Evolutionary conservation across 2,888 invertebrate species (phyloP), one percentile per base, ranked within the genome.

Genomic region (Merodon equestris): DNA sequence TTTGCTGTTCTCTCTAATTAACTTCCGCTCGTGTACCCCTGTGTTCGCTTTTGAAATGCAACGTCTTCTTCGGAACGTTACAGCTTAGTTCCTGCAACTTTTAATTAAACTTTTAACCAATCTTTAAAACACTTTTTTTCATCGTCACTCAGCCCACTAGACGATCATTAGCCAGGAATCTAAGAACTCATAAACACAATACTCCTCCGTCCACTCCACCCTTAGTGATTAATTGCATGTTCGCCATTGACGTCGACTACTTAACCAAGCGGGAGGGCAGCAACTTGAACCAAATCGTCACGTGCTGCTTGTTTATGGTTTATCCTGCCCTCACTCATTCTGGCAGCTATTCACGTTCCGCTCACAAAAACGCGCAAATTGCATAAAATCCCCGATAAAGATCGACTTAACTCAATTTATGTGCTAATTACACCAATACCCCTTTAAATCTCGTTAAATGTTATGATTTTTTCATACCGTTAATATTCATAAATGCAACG

Each of bases 351-450:
- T 27, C 27, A 27, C 27, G 27, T 27, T 27, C 7, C 7, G 27
- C 2, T 4, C 27, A 7, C 3, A 27, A 27, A 27, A 47, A 44
- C 12, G 36, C 56, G 50, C 38, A 60, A 68, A 68, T 53, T 68
- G 70, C 53, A 70, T 61, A n/a, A 54, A 54, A 54, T 4, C 27
- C 38, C 4, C 54, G 47, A 54, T 54, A 61, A 54, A 70, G 61
- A 40, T 18, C 54, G 61, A 61, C 61, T 70, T 61, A 60, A 70
- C 70, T 70, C 70, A 70, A 61, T 70, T 68, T 60, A 68, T 68
- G 58, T 27, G 68, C 51, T 68, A 68, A 68, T 60, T 68, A 68
- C 68, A 68, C 67, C 57, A 67, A 68, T 51, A 50, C 19, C 44
- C 51, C 9, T 18, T 40, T 38, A 51, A 68, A 68, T 60, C 68